These are phyloP conservation scores for Aspiorhynchus laticeps DNA, from an alignment of 2,113 vertebrate species.

Conservation along the genomic window DNA sequence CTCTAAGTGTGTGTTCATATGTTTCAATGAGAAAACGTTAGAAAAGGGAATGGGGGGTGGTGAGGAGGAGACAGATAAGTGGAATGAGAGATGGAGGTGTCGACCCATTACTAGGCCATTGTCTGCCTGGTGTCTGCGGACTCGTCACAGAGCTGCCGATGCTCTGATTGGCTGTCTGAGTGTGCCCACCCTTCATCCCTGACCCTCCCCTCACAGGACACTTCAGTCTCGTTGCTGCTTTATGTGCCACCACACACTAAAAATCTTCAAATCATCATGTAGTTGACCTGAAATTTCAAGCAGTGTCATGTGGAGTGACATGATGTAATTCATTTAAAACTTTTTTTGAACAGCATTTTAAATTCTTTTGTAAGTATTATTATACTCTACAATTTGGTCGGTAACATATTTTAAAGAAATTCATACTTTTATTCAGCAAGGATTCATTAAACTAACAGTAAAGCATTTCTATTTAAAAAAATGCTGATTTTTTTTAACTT, in stretches of 20 bases:
- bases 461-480: not conserved
- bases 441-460: not conserved
- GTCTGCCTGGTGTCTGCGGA: slow-evolving; percentile 71
- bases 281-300: not conserved
- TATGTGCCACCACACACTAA: slow-evolving; percentile 38
- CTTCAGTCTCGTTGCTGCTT: slow-evolving; percentile 44
- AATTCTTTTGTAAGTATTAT: not conserved
- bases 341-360: not conserved
- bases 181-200: slow-evolving; percentile 19
- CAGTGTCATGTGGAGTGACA: not conserved
- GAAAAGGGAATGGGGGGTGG: slow-evolving; percentile 17
- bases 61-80: slow-evolving; percentile 45
- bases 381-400: not conserved
- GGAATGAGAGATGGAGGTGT: slow-evolving; percentile 53
- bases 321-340: not conserved
- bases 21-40: slow-evolving; percentile 35
- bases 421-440: not conserved
- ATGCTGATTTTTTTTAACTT: not conserved
- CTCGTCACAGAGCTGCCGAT: slow-evolving; percentile 64
- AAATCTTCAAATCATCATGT: not conserved
- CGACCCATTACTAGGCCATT: slow-evolving; percentile 73
- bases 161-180: slow-evolving; percentile 63
- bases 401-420: not conserved
- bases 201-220: slow-evolving; percentile 41
- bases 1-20: slow-evolving; percentile 9